These are phyloP conservation scores for Amphipoea lucens DNA, from an alignment of 2,888 invertebrate species.

Conservation along the genomic window DNA sequence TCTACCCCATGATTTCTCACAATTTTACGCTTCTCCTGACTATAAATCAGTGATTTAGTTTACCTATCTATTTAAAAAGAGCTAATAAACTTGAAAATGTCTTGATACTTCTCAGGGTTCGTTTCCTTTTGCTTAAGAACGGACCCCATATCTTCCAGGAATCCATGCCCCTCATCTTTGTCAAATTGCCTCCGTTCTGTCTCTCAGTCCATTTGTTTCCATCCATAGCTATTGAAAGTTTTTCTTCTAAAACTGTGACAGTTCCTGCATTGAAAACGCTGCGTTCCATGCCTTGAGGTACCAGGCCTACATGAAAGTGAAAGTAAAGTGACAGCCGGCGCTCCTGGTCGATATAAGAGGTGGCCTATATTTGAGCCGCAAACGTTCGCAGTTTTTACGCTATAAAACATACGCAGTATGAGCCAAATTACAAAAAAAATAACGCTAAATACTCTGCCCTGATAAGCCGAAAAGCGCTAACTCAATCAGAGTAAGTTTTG, in stretches of 20 bases:
- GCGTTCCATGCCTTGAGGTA: conserved; percentile 36
- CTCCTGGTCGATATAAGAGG: conserved; percentile 62
- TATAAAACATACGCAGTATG: not conserved
- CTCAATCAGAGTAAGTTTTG: too few relatives aligned
- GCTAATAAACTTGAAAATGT: not conserved
- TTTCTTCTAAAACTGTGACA: not conserved
- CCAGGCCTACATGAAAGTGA: conserved; percentile 64
- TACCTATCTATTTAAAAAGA: not conserved
- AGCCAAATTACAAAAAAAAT: not conserved
- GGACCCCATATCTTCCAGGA: too few relatives aligned
- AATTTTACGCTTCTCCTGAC: not conserved
- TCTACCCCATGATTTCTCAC: not conserved
- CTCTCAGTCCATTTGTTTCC: not conserved
- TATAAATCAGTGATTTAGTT: not conserved
- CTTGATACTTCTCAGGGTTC: not conserved
- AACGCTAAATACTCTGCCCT: not conserved
- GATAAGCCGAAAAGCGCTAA: too few relatives aligned
- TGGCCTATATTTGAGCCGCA: conserved; percentile 58
- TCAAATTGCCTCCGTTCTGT: not conserved
- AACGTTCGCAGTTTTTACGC: conserved; percentile 29
- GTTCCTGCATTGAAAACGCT: conserved; percentile 39
- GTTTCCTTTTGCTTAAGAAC: not conserved
- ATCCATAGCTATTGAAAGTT: not conserved
- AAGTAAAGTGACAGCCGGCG: conserved; percentile 62
- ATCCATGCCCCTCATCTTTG: not conserved